A percentile compares a stretch with the other conserved stretches of the same genome.
phyloP scores from a whole-genome alignment of 2,113 vertebrate species.

The Neodontobutis hainanensis region DNA sequence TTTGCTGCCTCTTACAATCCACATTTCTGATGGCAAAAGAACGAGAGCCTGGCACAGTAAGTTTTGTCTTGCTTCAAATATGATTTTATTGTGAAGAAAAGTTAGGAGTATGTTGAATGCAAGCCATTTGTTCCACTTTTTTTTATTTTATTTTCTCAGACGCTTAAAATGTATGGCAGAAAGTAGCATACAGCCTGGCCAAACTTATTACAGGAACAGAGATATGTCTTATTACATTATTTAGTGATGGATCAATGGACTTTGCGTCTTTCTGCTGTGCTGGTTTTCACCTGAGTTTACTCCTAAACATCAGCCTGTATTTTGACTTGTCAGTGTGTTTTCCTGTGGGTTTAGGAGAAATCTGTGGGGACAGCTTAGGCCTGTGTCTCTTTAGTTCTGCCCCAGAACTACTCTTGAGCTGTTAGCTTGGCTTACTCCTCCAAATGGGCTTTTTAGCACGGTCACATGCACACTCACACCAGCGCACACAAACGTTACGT shows the following conservation, averaged over 20 bases:
- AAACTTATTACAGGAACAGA: too few relatives aligned
- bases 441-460: constrained; percentile 74
- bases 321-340: constrained; percentile 22
- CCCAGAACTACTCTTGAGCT: constrained; percentile 64
- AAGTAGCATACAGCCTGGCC: too few relatives aligned
- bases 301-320: constrained; percentile 10
- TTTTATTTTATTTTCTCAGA: too few relatives aligned
- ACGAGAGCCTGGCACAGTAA: constrained; percentile 94
- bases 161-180: too few relatives aligned
- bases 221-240: too few relatives aligned
- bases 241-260: constrained; percentile 21
- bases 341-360: constrained; percentile 26
- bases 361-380: constrained; percentile 48
- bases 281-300: constrained; percentile 23
- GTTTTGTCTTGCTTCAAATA: constrained; percentile 76
- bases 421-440: constrained; percentile 64
- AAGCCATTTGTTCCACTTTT: too few relatives aligned
- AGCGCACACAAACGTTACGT: constrained; percentile 8
- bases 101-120: too few relatives aligned
- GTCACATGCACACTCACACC: constrained; percentile 19
- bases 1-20: constrained; percentile 78
- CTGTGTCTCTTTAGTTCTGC: constrained; percentile 56
- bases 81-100: too few relatives aligned
- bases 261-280: constrained; percentile 20
- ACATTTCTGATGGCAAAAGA: constrained; percentile 88